Evolutionary conservation across 2,113 vertebrate species (phyloP), one percentile per base, ranked within the genome.

Genomic region (Sisor rabdophorus): DNA sequence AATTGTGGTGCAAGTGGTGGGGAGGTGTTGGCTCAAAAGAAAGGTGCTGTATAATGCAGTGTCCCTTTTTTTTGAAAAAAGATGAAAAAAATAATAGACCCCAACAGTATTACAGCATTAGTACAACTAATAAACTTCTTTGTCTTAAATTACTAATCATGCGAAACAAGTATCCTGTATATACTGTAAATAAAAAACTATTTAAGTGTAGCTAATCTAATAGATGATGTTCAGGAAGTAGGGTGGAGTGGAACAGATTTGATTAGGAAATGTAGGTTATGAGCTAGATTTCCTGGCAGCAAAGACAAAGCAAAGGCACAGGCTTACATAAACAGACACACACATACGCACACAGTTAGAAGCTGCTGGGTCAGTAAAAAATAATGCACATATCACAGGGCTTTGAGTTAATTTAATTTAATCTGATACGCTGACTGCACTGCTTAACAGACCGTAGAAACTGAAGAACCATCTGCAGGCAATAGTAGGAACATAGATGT

Each of bases 331-430:
- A 15, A 22, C 26, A 47, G 19, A 69, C 47, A 28, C 26, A 26
- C 11, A 17, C 9, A 10, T n/a, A 58, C 44, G 19, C 50, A 58
- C 44, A 19, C 50, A 52, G 40, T 44, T 24, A 19, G 70, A 65
- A 73, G 70, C 40, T 32, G 54, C 71, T n/a, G 24, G 61, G 61
- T 44, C 30, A 24, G 56, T 63, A 47, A 73, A 70, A 56, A 55
- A 48, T 53, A 79, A 70, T 69, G 63, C 70, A 79, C 54, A 79
- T 64, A 73, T 36, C 76, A 64, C 36, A 28, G 52, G 16, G 52
- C 67, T 55, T 15, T 19, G 22, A 67, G 64, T 67, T 48, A 48
- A 48, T 67, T 67, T 67, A 22, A 67, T 73, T 69, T 75, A 75
- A 75, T 75, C 40, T 63, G 65, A 71, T 48, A 30, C 61, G 48